phyloP scores from a whole-genome alignment of 2,888 invertebrate genomes.

The Stenichneumon culpator region DNA sequence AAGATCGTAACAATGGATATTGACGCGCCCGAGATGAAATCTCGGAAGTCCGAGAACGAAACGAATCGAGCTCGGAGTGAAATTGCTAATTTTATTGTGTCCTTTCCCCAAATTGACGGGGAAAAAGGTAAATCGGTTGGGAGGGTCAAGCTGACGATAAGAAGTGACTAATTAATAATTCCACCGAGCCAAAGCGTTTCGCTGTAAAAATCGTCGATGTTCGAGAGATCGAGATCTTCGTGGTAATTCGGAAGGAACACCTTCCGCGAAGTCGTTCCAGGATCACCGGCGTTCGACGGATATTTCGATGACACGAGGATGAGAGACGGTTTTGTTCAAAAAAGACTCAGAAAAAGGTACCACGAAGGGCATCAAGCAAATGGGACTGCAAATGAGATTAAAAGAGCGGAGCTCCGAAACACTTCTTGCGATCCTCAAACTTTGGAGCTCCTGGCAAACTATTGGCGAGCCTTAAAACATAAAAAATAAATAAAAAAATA shows the following conservation, averaged over 20 bases:
- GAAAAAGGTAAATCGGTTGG: constrained; percentile 28
- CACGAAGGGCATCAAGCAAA: constrained; percentile 17
- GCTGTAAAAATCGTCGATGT: constrained; percentile 76
- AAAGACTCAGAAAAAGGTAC: constrained; percentile 12
- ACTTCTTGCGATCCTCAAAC: constrained; percentile 14
- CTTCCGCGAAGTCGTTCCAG: constrained; percentile 66
- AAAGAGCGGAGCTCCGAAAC: not conserved
- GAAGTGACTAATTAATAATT: constrained; percentile 81
- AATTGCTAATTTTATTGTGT: constrained; percentile 83
- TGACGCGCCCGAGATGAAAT: constrained; percentile 73
- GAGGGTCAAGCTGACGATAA: constrained; percentile 66
- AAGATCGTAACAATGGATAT: constrained; percentile 79
- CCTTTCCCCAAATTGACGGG: constrained; percentile 44
- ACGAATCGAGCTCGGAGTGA: constrained; percentile 72
- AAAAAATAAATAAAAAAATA: not conserved
- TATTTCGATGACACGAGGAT: constrained; percentile 61
- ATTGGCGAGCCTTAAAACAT: not conserved
- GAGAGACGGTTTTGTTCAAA: constrained; percentile 43
- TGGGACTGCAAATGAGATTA: constrained; percentile 24
- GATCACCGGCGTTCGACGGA: constrained; percentile 53
- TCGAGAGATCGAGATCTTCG: constrained; percentile 53
- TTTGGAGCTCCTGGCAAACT: not conserved
- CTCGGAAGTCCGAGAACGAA: constrained; percentile 74
- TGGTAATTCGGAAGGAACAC: constrained; percentile 28
- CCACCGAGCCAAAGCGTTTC: constrained; percentile 76